Evolutionary conservation across 2,113 vertebrate species (phyloP).

Genomic region (Chaenogobius annularis): DNA sequence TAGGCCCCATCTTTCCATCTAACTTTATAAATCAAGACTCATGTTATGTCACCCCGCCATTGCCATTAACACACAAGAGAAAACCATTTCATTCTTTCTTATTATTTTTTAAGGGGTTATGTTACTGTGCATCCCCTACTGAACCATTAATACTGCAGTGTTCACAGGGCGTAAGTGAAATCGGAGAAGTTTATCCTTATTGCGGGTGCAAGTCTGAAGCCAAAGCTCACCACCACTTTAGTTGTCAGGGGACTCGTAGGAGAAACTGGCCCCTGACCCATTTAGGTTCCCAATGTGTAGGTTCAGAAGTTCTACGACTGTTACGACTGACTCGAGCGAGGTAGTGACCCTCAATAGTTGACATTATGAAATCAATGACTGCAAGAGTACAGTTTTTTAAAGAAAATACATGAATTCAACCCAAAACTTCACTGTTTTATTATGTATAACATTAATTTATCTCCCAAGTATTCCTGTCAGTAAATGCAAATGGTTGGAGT

Average conservation of each 20-base stretch:
- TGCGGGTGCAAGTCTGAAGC: constrained; percentile 23
- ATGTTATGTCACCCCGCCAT: constrained; percentile 75
- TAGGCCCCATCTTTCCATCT: constrained; percentile 65
- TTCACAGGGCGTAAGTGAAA: constrained; percentile 45
- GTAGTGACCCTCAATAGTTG: constrained; percentile 36
- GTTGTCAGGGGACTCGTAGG: constrained; percentile 10
- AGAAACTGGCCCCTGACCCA: constrained; percentile 33
- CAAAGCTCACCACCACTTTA: constrained; percentile 24
- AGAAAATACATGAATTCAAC: background rate
- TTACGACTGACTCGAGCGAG: constrained; percentile 39
- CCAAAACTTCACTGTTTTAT: background rate
- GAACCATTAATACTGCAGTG: constrained; percentile 57
- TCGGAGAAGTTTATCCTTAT: constrained; percentile 46
- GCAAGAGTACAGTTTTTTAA: background rate
- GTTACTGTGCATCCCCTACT: constrained; percentile 66
- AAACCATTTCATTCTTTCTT: constrained; percentile 31
- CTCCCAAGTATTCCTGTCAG: too few species aligned
- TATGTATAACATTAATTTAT: too few species aligned
- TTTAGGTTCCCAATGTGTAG: constrained; percentile 32
- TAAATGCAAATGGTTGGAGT: background rate
- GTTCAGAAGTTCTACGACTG: constrained; percentile 22
- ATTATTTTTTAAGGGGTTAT: constrained; percentile 40
- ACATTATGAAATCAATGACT: background rate
- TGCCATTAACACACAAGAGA: constrained; percentile 71
- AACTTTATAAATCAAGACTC: constrained; percentile 78